Conservation (phyloP, 2,888 invertebrate species). For the Aplocera efformata region DNA sequence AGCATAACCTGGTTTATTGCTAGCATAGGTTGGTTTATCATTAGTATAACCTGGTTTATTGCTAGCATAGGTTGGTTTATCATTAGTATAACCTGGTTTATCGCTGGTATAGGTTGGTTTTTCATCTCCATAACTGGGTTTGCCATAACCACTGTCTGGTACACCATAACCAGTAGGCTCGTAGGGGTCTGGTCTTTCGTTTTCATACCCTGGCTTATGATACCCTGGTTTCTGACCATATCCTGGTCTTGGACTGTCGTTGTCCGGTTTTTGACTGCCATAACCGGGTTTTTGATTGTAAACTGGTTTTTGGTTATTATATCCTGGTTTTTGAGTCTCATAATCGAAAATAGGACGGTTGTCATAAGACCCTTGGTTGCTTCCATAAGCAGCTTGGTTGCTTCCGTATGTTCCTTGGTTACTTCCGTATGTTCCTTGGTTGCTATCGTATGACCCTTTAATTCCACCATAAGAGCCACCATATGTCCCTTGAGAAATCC, state of each 20-base stretch:
- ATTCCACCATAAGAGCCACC: conserved; percentile 8
- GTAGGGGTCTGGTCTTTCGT: conserved; percentile 1
- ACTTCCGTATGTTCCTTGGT: conserved; percentile 5
- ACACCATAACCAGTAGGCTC: not conserved
- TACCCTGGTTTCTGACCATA: conserved; percentile 12
- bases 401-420: conserved; percentile 1
- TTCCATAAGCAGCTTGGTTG: conserved; percentile 2
- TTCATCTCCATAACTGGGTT: not conserved
- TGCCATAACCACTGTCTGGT: conserved; percentile 3
- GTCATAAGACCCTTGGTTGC: conserved; percentile 10
- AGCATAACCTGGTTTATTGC: conserved; percentile 11
- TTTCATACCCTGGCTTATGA: conserved; percentile 6
- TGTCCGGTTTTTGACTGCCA: conserved; percentile 14
- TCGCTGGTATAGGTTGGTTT: conserved; percentile 9
- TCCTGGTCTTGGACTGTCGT: conserved; percentile 13
- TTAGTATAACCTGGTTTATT: conserved; percentile 1
- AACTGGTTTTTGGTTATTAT: conserved; percentile 19
- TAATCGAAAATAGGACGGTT: conserved; percentile 15
- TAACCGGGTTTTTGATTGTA: conserved; percentile 14
- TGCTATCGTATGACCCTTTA: conserved; percentile 7
- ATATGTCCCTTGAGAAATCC: conserved; percentile 5
- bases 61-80: too few relatives aligned
- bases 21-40: conserved; percentile 12
- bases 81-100: conserved; percentile 11
- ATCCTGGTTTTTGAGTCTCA: conserved; percentile 11